phyloP scores from a whole-genome alignment of 2,113 vertebrate genomes.

The Jaculus jaculus region DNA sequence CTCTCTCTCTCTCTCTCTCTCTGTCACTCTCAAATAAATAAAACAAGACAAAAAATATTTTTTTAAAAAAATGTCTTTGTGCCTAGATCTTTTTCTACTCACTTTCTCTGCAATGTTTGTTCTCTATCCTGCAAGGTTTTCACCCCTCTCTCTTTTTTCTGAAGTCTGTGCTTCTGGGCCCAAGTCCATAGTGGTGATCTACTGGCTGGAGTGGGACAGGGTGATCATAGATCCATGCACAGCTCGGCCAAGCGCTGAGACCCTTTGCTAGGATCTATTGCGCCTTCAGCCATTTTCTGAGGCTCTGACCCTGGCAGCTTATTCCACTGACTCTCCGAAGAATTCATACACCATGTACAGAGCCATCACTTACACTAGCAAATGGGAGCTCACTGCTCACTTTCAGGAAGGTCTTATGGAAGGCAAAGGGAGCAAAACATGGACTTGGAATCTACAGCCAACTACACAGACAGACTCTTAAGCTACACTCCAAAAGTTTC shows the following conservation, averaged over 20 bases:
- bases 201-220: background rate
- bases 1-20: no score
- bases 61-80: conserved; percentile 67
- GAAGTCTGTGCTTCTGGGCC: conserved; percentile 48
- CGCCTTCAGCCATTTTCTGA: background rate
- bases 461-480: background rate
- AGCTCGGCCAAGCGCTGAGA: background rate
- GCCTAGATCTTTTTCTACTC: conserved; percentile 57
- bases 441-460: fast-evolving
- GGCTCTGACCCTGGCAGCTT: background rate
- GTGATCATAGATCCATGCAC: background rate
- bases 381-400: background rate
- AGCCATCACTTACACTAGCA: background rate
- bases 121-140: background rate
- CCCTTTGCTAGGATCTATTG: background rate
- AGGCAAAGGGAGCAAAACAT: background rate
- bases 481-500: background rate
- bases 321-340: background rate
- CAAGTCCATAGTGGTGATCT: background rate
- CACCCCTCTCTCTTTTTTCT: conserved; percentile 4
- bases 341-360: background rate
- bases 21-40: no score
- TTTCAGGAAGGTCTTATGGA: no score
- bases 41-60: background rate
- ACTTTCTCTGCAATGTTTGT: background rate